A percentile compares a stretch with the other conserved stretches of the same genome.
Conservation (phyloP, 2,888 invertebrate genomes). For the Drosophila histrio region DNA sequence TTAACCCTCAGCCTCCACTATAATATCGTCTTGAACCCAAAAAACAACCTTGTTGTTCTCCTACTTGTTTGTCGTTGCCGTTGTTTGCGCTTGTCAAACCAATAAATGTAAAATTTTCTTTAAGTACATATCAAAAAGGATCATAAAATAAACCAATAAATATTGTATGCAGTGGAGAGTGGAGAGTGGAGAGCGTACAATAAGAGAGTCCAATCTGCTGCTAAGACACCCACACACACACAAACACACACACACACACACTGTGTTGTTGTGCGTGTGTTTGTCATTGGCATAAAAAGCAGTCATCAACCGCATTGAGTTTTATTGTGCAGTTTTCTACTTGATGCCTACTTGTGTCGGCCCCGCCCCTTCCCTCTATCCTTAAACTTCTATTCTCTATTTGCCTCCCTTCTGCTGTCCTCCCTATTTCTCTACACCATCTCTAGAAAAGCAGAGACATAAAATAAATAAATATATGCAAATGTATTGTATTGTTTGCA, state of each 20-base stretch:
- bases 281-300: slow-evolving; percentile 59
- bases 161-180: slow-evolving; percentile 56
- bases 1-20: slow-evolving; percentile 29
- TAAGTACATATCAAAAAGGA: slow-evolving; percentile 80
- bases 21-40: slow-evolving; percentile 17
- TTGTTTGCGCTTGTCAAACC: slow-evolving; percentile 69
- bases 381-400: background rate
- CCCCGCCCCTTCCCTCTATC: background rate
- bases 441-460: slow-evolving; percentile 56
- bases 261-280: slow-evolving; percentile 15
- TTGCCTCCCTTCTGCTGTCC: background rate
- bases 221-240: background rate
- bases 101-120: slow-evolving; percentile 79
- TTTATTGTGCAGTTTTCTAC: slow-evolving; percentile 72
- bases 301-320: slow-evolving; percentile 63
- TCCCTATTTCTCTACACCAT: background rate
- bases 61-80: slow-evolving; percentile 30
- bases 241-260: background rate
- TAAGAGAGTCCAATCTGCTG: slow-evolving; percentile 18
- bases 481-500: slow-evolving; percentile 66
- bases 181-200: slow-evolving; percentile 3
- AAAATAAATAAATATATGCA: slow-evolving; percentile 77
- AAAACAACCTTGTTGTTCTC: slow-evolving; percentile 26
- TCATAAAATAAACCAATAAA: slow-evolving; percentile 82
- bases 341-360: slow-evolving; percentile 55